Conservation (phyloP, 2,113 vertebrate species). For the Odocoileus virginianus region DNA sequence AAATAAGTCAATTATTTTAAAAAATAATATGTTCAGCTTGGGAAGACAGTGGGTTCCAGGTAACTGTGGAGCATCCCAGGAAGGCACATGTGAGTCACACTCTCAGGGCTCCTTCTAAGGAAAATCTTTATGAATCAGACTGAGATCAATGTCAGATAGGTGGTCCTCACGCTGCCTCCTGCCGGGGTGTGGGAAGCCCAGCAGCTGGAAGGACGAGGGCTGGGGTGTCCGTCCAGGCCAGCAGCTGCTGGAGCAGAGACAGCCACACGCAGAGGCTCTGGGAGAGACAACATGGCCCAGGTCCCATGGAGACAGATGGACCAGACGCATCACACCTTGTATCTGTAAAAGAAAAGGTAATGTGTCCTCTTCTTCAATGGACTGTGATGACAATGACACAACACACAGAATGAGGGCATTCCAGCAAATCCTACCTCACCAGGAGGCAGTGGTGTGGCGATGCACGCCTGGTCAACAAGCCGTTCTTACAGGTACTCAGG, state of each 20-base stretch:
- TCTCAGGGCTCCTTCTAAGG: background rate
- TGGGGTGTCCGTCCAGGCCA: background rate
- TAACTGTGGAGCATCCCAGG: background rate
- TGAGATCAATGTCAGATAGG: background rate
- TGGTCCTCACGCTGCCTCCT: background rate
- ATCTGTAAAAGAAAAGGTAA: background rate
- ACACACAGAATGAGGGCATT: background rate
- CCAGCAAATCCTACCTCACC: accelerated
- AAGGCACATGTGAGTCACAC: background rate
- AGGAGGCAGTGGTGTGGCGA: accelerated
- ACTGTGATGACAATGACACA: accelerated
- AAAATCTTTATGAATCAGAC: background rate
- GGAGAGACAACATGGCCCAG: background rate
- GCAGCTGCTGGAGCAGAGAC: too few species aligned
- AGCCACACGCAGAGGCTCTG: too few species aligned
- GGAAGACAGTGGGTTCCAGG: background rate
- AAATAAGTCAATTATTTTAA: background rate
- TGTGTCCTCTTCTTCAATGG: background rate
- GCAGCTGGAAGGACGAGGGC: background rate
- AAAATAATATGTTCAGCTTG: too few species aligned
- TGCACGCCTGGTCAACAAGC: accelerated
- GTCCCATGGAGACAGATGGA: background rate
- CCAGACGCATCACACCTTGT: background rate
- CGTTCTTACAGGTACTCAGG: accelerated
- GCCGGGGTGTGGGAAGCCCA: too few species aligned